Evolutionary conservation across 2,797 vertebrate genomes (phyloP), one percentile per base, ranked within the genome.

Genomic region (Gila robusta): DNA sequence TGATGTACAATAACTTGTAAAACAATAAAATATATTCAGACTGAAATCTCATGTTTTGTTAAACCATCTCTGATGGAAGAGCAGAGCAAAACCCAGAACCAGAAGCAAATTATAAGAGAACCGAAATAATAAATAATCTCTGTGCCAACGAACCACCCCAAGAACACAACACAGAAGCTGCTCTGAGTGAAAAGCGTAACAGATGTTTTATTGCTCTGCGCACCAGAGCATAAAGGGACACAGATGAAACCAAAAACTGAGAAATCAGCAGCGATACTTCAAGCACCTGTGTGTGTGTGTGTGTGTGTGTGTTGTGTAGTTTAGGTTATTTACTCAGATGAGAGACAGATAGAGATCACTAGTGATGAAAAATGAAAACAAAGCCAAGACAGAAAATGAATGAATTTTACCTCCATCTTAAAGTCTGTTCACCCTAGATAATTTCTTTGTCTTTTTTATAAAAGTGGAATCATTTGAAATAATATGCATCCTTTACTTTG

Each of bases 31-130:
- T 54, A 26, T 41, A 83, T 84, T 77, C 0, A 66, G 62, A 84
- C 12, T 26, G 2, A 32, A 64, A 37, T 84, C 44, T n/a, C 10
- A 78, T 59, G 47, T 21, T 54, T 26, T 35, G 67, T 84, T 84
- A 41, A 78, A 79, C 83, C 78, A 86, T 73, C 77, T 81, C 78
- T 86, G 84, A 81, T 81, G 11, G 54, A 37, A 62, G n/a, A 47
- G 76, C 52, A 62, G n/a, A 47, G 76, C 67, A 85, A 86, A 73
- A 64, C 69, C 16, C n/a, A 21, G 35, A 82, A 73, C 19, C 52
- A 73, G 54, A 64, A 80, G 41, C 21, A 52, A 78, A 56, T 17
- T 26, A 69, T 74, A 52, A 39, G 9, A 67, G 59, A 69, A 73
- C 11, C 6, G 16, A 71, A 70, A 71, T 21, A 47, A 69, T 67